A percentile compares a stretch with the other conserved stretches of the same genome.
phyloP scores from a whole-genome alignment of 2,113 vertebrate genomes.

The Peromyscus californicus region DNA sequence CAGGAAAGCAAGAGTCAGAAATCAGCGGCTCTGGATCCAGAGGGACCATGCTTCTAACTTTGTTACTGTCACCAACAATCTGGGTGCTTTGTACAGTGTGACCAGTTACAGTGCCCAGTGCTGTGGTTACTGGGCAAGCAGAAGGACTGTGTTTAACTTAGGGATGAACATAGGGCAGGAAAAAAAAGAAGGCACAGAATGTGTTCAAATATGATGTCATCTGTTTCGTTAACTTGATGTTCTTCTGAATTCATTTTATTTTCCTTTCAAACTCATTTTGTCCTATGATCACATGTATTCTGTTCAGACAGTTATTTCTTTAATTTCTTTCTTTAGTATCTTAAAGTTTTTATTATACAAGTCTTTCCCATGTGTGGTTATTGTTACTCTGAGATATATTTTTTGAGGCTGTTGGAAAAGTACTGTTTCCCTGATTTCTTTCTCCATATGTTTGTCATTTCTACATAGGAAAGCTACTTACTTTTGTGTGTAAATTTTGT shows the following conservation, averaged over 20 bases:
- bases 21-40: neutral
- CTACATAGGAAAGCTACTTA: neutral
- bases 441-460: neutral
- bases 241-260: constrained; percentile 22
- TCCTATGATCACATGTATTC: neutral
- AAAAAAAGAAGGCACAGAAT: neutral
- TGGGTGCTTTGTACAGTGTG: neutral
- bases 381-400: neutral
- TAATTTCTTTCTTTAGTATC: neutral
- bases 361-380: neutral
- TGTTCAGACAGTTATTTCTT: constrained; percentile 34
- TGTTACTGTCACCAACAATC: neutral
- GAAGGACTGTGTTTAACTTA: neutral
- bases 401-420: neutral
- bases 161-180: neutral
- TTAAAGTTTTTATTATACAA: neutral
- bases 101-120: neutral
- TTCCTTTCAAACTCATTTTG: neutral
- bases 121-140: neutral
- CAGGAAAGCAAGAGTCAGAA: constrained; percentile 29
- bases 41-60: neutral
- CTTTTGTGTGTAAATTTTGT: neutral
- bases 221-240: neutral
- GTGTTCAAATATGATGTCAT: neutral
- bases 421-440: neutral